Conservation (phyloP, 2,888 invertebrate genomes). For the Latheticus oryzae region DNA sequence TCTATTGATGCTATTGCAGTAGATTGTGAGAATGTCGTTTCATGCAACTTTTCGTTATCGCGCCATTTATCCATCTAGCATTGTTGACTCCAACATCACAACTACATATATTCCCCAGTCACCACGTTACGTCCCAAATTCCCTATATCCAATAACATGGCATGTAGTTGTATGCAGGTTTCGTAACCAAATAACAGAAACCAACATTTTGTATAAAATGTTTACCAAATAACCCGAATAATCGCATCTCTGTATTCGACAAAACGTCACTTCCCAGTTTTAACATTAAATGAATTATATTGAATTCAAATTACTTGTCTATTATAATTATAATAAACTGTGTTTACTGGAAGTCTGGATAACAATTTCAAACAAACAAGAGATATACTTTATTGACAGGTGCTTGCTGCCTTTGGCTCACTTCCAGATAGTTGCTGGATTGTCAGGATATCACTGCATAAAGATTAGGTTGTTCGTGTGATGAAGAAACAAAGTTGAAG, state of each 20-base stretch:
- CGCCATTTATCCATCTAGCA: neutral
- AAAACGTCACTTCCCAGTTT: neutral
- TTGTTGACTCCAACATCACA: constrained; percentile 5
- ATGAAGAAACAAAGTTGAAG: constrained; percentile 24
- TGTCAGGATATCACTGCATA: constrained; percentile 4
- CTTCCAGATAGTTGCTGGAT: constrained; percentile 17
- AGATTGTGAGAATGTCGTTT: too few relatives aligned
- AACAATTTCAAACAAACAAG: constrained; percentile 5
- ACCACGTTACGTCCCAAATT: constrained; percentile 13
- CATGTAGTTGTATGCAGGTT: constrained; percentile 19
- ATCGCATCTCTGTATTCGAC: constrained; percentile 5
- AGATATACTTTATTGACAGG: neutral
- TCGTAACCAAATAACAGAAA: constrained; percentile 21
- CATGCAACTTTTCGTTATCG: neutral
- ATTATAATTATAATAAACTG: neutral
- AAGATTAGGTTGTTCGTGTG: constrained; percentile 20
- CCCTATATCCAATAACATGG: constrained; percentile 19
- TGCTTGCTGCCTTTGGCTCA: constrained; percentile 7
- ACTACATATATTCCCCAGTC: constrained; percentile 11
- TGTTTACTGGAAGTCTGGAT: neutral
- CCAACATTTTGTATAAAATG: constrained; percentile 17
- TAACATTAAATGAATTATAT: neutral
- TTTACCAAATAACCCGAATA: constrained; percentile 7
- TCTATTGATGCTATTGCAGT: too few relatives aligned
- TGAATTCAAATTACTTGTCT: neutral